phyloP scores from a whole-genome alignment of 2,797 vertebrate species.

The Peromyscus melanophrys region DNA sequence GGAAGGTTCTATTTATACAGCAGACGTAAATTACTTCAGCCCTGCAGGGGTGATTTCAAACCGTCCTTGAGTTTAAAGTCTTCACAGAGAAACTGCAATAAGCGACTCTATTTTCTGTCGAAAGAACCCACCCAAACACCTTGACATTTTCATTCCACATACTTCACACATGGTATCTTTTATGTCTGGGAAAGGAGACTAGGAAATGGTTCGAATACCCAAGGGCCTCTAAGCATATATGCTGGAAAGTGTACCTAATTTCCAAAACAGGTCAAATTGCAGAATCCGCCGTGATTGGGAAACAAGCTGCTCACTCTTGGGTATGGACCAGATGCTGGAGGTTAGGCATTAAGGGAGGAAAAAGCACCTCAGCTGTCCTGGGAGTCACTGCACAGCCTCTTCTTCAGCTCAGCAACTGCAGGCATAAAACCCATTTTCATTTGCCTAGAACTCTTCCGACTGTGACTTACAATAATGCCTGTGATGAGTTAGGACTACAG shows the following conservation, averaged over 20 bases:
- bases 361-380: neutral
- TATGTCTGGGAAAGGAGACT: constrained; percentile 74
- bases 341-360: neutral
- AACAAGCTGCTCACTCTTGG: constrained; percentile 75
- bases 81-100: constrained; percentile 79
- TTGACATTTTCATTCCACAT: constrained; percentile 77
- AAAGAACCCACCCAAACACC: constrained; percentile 80
- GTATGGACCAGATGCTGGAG: constrained; percentile 53
- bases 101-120: constrained; percentile 78
- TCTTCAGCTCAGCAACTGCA: constrained; percentile 23
- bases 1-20: constrained; percentile 75
- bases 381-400: neutral
- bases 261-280: constrained; percentile 72
- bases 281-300: constrained; percentile 59
- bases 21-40: constrained; percentile 67
- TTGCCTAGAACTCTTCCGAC: neutral
- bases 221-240: constrained; percentile 56
- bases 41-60: constrained; percentile 71
- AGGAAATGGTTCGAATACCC: constrained; percentile 79
- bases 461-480: constrained; percentile 1
- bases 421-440: neutral
- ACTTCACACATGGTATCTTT: constrained; percentile 77
- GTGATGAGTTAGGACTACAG: neutral
- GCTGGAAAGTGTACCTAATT: constrained; percentile 79
- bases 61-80: constrained; percentile 74